Conservation (phyloP, 1,140 invertebrate species). For the Chelonus insularis region DNA sequence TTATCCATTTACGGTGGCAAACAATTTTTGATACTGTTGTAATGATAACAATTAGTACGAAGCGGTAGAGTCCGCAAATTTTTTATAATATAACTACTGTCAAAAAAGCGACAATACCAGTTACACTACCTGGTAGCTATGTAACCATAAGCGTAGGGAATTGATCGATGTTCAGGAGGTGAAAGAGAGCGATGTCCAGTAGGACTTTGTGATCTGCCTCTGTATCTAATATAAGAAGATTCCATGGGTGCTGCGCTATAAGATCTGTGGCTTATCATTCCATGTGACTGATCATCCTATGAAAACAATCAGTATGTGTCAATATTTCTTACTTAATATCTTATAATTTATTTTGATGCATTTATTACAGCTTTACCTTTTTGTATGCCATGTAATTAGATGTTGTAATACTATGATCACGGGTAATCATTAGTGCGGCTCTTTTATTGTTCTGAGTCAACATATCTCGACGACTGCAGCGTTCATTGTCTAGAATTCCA, state of each 20-base stretch:
- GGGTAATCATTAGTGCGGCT: constrained; percentile 66
- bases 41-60: too few relatives aligned
- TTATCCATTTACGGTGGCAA: too few relatives aligned
- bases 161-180: constrained; percentile 72
- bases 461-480: constrained; percentile 72
- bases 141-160: constrained; percentile 55
- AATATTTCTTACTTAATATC: too few relatives aligned
- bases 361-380: too few relatives aligned
- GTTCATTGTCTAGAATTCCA: constrained; percentile 55
- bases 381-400: constrained; percentile 55
- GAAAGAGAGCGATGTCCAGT: constrained; percentile 71
- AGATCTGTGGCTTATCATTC: constrained; percentile 63
- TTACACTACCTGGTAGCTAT: constrained; percentile 46
- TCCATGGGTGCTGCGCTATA: constrained; percentile 78
- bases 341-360: too few relatives aligned
- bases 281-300: constrained; percentile 58
- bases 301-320: constrained; percentile 29
- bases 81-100: too few relatives aligned
- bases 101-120: neutral
- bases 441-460: constrained; percentile 75
- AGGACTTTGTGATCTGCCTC: constrained; percentile 68
- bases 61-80: too few relatives aligned
- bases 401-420: constrained; percentile 58
- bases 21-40: too few relatives aligned
- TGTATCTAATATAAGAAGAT: constrained; percentile 64